These are phyloP conservation scores for Grapholita molesta DNA, from an alignment of 1,140 invertebrate genomes.

Conservation along the genomic window DNA sequence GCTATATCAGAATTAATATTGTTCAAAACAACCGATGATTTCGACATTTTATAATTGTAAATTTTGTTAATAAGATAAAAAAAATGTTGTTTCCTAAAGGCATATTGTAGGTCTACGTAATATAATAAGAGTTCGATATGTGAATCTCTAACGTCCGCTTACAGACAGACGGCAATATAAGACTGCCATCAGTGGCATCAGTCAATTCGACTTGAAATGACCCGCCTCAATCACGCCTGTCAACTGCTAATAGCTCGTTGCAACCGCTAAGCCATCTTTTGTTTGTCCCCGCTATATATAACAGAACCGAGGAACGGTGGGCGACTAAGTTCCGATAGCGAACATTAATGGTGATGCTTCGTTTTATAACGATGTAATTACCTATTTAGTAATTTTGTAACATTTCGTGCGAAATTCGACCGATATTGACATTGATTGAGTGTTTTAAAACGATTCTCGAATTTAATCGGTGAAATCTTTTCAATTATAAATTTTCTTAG, in stretches of 20 bases:
- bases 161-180: background rate
- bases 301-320: background rate
- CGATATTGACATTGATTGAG: too few relatives aligned
- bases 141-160: background rate
- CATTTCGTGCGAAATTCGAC: too few relatives aligned
- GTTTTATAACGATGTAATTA: background rate
- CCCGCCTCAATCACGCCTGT: background rate
- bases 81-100: too few relatives aligned
- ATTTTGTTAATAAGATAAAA: too few relatives aligned
- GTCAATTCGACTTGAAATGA: background rate
- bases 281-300: conserved; percentile 1
- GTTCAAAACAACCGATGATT: too few relatives aligned
- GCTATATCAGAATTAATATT: too few relatives aligned
- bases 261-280: conserved; percentile 6
- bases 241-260: background rate
- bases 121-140: background rate
- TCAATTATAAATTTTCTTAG: too few relatives aligned
- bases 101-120: too few relatives aligned
- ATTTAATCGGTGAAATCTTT: too few relatives aligned
- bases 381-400: too few relatives aligned
- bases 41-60: too few relatives aligned
- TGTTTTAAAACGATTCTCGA: too few relatives aligned
- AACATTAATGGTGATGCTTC: background rate
- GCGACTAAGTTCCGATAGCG: background rate
- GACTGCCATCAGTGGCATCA: background rate